Evolutionary conservation across 2,888 invertebrate genomes (phyloP).

Genomic region (Allophyes oxyacanthae): DNA sequence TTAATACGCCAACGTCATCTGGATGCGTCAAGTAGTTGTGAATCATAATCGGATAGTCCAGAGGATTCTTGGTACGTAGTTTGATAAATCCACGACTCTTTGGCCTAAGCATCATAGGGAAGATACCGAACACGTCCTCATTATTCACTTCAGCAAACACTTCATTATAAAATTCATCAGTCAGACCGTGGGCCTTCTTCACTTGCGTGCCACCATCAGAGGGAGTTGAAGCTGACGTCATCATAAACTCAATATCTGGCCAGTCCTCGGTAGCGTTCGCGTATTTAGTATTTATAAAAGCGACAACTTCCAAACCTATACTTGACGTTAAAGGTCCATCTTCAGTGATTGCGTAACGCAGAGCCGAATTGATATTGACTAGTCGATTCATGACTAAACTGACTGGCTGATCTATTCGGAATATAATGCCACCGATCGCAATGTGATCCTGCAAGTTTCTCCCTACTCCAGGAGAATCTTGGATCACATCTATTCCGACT

Average conservation of each 20-base stretch:
- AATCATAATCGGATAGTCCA: slow-evolving; percentile 95
- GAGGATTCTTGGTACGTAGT: slow-evolving; percentile 91
- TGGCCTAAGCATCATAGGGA: slow-evolving; percentile 97
- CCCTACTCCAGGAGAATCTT: slow-evolving; percentile 95
- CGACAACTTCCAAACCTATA: slow-evolving; percentile 95
- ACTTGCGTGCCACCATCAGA: slow-evolving; percentile 96
- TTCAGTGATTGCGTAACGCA: slow-evolving; percentile 95
- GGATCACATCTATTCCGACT: slow-evolving; percentile 92
- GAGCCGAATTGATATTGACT: slow-evolving; percentile 94
- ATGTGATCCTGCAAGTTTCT: slow-evolving; percentile 97
- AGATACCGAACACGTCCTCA: slow-evolving; percentile 94
- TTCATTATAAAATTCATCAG: slow-evolving; percentile 94
- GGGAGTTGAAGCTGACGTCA: slow-evolving; percentile 94
- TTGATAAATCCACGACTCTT: slow-evolving; percentile 95
- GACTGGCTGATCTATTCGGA: slow-evolving; percentile 94
- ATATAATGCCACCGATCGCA: slow-evolving; percentile 95
- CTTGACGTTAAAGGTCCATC: slow-evolving; percentile 96
- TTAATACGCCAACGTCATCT: slow-evolving; percentile 94
- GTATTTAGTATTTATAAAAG: slow-evolving; percentile 96
- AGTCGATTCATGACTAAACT: slow-evolving; percentile 94
- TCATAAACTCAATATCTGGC: slow-evolving; percentile 97
- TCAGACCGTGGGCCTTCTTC: slow-evolving; percentile 94
- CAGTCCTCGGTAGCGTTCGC: slow-evolving; percentile 96
- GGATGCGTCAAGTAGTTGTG: slow-evolving; percentile 97
- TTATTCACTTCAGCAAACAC: slow-evolving; percentile 92